Conservation (phyloP, 2,797 vertebrate species). For the Thunnus albacares region DNA sequence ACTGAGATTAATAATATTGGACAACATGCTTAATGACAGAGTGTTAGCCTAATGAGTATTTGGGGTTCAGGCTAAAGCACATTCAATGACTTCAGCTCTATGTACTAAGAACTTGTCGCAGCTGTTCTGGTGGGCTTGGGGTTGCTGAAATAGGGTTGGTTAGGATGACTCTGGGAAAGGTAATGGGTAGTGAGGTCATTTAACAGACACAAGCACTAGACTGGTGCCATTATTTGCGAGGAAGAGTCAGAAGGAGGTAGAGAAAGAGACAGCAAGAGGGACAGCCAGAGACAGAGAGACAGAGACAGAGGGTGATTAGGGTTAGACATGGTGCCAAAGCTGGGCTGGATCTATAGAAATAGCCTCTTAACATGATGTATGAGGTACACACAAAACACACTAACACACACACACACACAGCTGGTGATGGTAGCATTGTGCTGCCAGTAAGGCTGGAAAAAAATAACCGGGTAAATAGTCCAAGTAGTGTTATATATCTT, state of each 20-base stretch:
- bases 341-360: constrained; percentile 78
- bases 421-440: constrained; percentile 39
- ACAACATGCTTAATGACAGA: constrained; percentile 59
- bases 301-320: constrained; percentile 81
- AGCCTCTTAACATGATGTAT: constrained; percentile 80
- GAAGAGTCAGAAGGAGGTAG: constrained; percentile 41
- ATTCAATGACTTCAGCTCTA: constrained; percentile 26
- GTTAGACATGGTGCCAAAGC: constrained; percentile 78
- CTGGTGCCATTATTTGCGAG: constrained; percentile 70
- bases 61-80: constrained; percentile 49
- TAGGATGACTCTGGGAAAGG: constrained; percentile 50
- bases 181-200: constrained; percentile 73
- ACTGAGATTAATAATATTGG: constrained; percentile 64
- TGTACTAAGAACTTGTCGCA: constrained; percentile 21
- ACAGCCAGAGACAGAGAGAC: constrained; percentile 73
- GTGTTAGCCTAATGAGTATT: constrained; percentile 67
- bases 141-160: constrained; percentile 56
- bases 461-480: constrained; percentile 37
- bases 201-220: constrained; percentile 54
- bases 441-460: constrained; percentile 43
- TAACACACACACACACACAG: constrained; percentile 9
- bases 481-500: constrained; percentile 39
- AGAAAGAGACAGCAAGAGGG: constrained; percentile 45
- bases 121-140: constrained; percentile 29
- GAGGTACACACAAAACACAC: constrained; percentile 40